Conservation (phyloP, 2,888 invertebrate species). For the Sminthurides aquaticus region DNA sequence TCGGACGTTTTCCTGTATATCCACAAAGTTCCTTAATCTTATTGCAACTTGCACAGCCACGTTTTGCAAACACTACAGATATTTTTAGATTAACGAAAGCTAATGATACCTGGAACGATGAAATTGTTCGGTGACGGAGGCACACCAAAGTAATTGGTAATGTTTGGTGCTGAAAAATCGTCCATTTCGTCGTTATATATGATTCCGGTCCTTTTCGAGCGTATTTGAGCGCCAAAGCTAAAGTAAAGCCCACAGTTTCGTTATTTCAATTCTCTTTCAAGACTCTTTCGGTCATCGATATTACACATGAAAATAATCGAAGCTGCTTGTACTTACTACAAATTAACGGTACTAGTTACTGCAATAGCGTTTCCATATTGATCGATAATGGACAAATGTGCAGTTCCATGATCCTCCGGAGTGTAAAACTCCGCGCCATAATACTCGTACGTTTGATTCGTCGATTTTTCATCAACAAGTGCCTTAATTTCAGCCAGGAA, state of each 20-base stretch:
- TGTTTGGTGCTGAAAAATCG: slow-evolving; percentile 70
- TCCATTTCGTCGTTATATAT: slow-evolving; percentile 89
- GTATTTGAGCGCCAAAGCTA: slow-evolving; percentile 74
- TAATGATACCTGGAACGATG: slow-evolving; percentile 57
- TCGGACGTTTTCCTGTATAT: slow-evolving; percentile 60
- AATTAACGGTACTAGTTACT: slow-evolving; percentile 80
- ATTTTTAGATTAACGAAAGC: not conserved
- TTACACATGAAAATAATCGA: too few species aligned
- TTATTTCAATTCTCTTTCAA: too few species aligned
- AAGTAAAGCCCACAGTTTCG: too few species aligned
- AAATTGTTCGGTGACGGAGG: slow-evolving; percentile 78
- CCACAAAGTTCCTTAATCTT: too few species aligned
- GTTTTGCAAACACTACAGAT: not conserved
- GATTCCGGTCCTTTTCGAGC: slow-evolving; percentile 71
- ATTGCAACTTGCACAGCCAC: too few species aligned
- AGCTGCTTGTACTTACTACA: slow-evolving; percentile 57
- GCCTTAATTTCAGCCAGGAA: slow-evolving; percentile 50
- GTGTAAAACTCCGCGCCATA: slow-evolving; percentile 63
- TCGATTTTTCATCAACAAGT: slow-evolving; percentile 50
- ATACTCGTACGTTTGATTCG: slow-evolving; percentile 59
- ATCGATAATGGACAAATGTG: slow-evolving; percentile 77
- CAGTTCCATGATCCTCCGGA: slow-evolving; percentile 67
- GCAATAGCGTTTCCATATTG: slow-evolving; percentile 84
- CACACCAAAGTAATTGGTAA: slow-evolving; percentile 60
- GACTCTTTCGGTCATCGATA: too few species aligned